Evolutionary conservation across 2,113 vertebrate species (phyloP), one percentile per base, ranked within the genome.

Genomic region (Pseudorhombus dupliciocellatus): DNA sequence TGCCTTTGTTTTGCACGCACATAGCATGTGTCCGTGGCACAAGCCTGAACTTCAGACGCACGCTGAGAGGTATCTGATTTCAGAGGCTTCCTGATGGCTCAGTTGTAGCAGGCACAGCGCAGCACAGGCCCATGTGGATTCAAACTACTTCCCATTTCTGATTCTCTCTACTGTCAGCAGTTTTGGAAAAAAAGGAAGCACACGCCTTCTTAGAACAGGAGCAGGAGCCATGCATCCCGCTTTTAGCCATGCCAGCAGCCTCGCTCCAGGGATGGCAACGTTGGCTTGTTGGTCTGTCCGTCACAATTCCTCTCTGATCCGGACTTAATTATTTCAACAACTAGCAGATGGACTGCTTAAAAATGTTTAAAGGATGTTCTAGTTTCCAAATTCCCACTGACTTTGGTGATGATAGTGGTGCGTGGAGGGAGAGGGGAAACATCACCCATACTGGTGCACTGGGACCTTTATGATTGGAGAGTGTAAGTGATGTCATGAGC

Each of bases 31-130:
- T 75, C 42, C 40, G 8, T 40, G 11, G 31, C 40, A 51, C 30
- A 59, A 25, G 34, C 9, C 53, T 48, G 44, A 26, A 31, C 62
- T 77, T 66, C 46, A 70, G 53, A 58, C 9, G 0, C 79, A 46
- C 7, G 48, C 65, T 73, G 73, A 48, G 75, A 28, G 10, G 60
- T 59, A 71, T 81, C 70, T 72, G 72, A 74, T 85, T 85, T 75
- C 28, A 65, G 59, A 59, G 24, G 54, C 50, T 66, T 69, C 50
- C 75, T 63, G 24, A 56, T 82, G 60, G 46, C 70, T 73, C 50
- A 24, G 37, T 21, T 52, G 55, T 48, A 63, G 7, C 44, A 53
- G 50, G 50, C 75, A 65, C 12, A 72, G 75, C 10, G 48, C 40
- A 28, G 10, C 56, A 53, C 21, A 2, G n/a, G n/a, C 55, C 64